A percentile compares a stretch with the other conserved stretches of the same genome.
Evolutionary conservation across 2,113 vertebrate species (phyloP).

Genomic region (Brachypodius melanocephalos): DNA sequence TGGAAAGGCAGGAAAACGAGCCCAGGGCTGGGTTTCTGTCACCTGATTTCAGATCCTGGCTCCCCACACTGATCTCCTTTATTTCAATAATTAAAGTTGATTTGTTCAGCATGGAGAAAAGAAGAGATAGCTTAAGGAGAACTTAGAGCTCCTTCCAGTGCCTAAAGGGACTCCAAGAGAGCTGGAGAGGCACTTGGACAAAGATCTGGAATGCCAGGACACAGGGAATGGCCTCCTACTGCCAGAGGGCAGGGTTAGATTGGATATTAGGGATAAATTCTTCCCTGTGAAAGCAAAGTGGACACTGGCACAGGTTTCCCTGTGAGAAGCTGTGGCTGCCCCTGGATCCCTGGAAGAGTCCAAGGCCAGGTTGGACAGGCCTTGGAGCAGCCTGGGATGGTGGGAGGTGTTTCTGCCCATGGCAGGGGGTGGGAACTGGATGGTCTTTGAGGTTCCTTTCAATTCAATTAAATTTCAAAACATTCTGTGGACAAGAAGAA

Average conservation of each 20-base stretch:
- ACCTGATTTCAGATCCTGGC: neutral
- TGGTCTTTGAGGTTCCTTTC: neutral
- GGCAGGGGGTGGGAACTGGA: neutral
- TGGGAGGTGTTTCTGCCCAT: neutral
- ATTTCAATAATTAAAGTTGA: neutral
- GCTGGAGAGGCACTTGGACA: neutral
- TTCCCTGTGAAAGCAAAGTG: neutral
- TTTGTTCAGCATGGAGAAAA: neutral
- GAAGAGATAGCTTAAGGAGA: neutral
- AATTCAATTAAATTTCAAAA: neutral
- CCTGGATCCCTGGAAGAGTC: neutral
- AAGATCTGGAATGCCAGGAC: neutral
- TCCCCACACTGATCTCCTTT: accelerated
- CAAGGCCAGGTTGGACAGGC: accelerated
- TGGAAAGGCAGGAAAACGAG: neutral
- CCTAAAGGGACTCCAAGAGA: neutral
- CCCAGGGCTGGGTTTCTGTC: neutral
- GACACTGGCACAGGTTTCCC: neutral
- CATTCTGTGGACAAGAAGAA: neutral
- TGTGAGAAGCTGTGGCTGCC: neutral
- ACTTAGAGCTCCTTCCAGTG: neutral
- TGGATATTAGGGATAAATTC: neutral
- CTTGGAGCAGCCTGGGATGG: neutral
- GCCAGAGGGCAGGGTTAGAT: neutral
- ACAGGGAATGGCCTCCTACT: neutral